Conservation (phyloP, 2,797 vertebrate genomes). For the Megaceryle alcyon region DNA sequence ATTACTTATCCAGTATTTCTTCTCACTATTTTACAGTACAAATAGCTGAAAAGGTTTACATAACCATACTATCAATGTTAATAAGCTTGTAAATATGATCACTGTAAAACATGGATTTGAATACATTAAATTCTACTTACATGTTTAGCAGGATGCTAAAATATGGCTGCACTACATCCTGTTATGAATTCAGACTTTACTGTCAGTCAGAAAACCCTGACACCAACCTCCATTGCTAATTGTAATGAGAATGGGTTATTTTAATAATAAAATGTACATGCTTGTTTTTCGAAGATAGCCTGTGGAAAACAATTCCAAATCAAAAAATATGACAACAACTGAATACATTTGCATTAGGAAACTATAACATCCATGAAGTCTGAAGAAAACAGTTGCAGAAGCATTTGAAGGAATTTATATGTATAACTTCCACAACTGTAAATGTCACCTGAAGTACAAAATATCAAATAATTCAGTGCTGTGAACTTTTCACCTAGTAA, state of each 20-base stretch:
- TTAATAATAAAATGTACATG: not conserved
- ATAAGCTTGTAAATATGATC: slow-evolving; percentile 82
- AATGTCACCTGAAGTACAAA: not conserved
- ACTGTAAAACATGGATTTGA: slow-evolving; percentile 31
- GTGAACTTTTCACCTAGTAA: not conserved
- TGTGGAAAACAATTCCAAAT: not conserved
- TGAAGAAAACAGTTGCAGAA: not conserved
- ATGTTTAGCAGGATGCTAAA: slow-evolving; percentile 66
- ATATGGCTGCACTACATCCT: slow-evolving; percentile 7
- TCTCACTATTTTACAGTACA: not conserved
- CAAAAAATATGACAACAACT: not conserved
- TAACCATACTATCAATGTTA: slow-evolving; percentile 57
- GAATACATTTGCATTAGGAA: not conserved
- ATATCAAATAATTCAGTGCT: not conserved
- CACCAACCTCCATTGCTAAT: not conserved
- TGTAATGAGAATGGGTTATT: not conserved
- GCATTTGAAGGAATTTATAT: not conserved
- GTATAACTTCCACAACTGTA: not conserved
- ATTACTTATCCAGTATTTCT: slow-evolving; percentile 14
- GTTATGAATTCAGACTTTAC: slow-evolving; percentile 65
- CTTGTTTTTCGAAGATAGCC: not conserved
- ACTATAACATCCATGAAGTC: not conserved
- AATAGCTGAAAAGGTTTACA: not conserved
- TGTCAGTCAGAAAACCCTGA: slow-evolving; percentile 3
- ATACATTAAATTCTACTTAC: slow-evolving; percentile 60